Evolutionary conservation across 2,113 vertebrate genomes (phyloP).

Genomic region (Phylloscopus whistleri): DNA sequence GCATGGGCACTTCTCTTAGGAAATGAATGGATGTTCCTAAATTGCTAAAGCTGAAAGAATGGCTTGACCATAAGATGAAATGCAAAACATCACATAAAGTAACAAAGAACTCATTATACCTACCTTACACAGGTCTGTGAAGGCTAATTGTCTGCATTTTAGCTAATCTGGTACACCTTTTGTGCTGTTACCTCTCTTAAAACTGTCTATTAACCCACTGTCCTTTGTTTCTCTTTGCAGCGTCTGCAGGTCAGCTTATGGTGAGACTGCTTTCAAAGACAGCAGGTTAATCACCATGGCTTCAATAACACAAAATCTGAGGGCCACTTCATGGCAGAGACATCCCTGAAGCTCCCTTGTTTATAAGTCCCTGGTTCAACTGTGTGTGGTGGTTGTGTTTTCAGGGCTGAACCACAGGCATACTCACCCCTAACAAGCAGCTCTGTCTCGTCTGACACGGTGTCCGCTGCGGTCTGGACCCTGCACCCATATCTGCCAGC

Average conservation of each 20-base stretch:
- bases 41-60: background rate
- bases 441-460: conserved; percentile 86
- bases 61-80: background rate
- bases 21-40: background rate
- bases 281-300: conserved; percentile 9
- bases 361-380: conserved; percentile 7
- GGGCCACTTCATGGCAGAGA: background rate
- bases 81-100: background rate
- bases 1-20: background rate
- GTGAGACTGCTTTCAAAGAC: conserved; percentile 14
- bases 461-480: conserved; percentile 91
- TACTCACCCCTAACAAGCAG: conserved; percentile 94
- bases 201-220: background rate
- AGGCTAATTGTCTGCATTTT: background rate
- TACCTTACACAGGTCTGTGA: background rate
- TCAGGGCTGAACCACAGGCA: background rate
- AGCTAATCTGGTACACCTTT: background rate
- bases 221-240: background rate
- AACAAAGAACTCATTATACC: background rate
- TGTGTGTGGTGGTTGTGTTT: conserved; percentile 45
- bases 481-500: conserved; percentile 93
- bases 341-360: background rate
- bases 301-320: conserved; percentile 1
- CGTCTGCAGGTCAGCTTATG: background rate
- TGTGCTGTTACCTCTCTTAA: background rate